Evolutionary conservation across 2,797 vertebrate species (phyloP).

Genomic region (Threskiornis aethiopicus): DNA sequence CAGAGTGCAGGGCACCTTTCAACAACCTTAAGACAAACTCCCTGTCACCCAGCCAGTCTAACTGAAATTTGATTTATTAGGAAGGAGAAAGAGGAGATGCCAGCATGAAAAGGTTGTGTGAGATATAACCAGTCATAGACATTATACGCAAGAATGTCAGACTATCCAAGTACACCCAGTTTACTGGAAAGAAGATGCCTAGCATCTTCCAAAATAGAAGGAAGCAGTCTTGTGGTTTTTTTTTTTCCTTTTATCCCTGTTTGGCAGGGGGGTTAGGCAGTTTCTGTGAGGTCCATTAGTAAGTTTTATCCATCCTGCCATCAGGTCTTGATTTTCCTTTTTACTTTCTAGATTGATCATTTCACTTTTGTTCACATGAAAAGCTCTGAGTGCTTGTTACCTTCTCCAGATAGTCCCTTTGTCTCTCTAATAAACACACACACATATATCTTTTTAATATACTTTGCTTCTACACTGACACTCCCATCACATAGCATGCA

Average conservation of each 20-base stretch:
- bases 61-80: background rate
- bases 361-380: background rate
- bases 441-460: background rate
- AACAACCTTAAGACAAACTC: background rate
- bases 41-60: background rate
- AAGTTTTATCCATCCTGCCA: background rate
- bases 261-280: rapidly evolving
- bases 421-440: background rate
- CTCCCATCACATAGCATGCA: background rate
- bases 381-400: background rate
- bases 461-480: background rate
- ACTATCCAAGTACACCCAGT: background rate
- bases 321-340: background rate
- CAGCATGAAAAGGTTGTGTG: background rate
- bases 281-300: background rate
- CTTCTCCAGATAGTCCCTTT: background rate
- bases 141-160: background rate
- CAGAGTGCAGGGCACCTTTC: background rate
- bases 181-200: background rate
- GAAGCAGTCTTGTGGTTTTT: background rate
- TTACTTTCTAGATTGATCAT: background rate
- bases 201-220: background rate
- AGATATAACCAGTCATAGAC: background rate
- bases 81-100: background rate
- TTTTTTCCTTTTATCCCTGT: background rate